Evolutionary conservation across 2,888 invertebrate genomes (phyloP).

Genomic region (Hirudinaria manillensis): DNA sequence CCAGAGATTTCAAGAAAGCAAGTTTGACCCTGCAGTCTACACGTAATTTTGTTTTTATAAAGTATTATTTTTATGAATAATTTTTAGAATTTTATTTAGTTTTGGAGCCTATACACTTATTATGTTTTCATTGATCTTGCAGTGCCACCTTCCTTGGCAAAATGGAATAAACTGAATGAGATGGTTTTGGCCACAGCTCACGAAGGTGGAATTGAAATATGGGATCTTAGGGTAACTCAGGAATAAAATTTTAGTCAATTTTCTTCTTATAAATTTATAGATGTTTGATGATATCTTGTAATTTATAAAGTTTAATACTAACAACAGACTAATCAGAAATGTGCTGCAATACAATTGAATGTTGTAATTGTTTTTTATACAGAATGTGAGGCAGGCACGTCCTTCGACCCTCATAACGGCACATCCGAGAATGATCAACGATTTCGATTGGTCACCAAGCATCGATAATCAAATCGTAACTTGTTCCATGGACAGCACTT

Average conservation of each 20-base stretch:
- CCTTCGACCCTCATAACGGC: not conserved
- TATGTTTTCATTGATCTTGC: conserved; percentile 18
- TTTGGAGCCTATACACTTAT: conserved; percentile 2
- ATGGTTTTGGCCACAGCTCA: conserved; percentile 85
- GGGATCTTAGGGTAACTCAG: conserved; percentile 77
- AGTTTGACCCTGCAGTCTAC: conserved; percentile 72
- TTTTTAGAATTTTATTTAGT: conserved; percentile 55
- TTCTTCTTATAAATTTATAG: not conserved
- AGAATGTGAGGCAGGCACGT: conserved; percentile 11
- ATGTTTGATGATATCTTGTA: not conserved
- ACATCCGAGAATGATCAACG: conserved; percentile 9
- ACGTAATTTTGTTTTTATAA: not conserved
- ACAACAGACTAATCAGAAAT: too few species aligned
- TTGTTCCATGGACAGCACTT: not conserved
- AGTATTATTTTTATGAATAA: not conserved
- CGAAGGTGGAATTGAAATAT: conserved; percentile 88
- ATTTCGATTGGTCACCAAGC: conserved; percentile 15
- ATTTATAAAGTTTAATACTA: too few species aligned
- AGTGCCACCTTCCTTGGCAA: conserved; percentile 75
- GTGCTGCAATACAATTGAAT: not conserved
- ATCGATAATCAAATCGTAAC: not conserved
- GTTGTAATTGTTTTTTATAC: not conserved
- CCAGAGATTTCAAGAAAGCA: conserved; percentile 73
- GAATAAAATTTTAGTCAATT: not conserved
- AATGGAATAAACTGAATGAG: conserved; percentile 80